These are phyloP conservation scores for Opisthograptis luteolata DNA, from an alignment of 2,888 invertebrate genomes.

Conservation along the genomic window DNA sequence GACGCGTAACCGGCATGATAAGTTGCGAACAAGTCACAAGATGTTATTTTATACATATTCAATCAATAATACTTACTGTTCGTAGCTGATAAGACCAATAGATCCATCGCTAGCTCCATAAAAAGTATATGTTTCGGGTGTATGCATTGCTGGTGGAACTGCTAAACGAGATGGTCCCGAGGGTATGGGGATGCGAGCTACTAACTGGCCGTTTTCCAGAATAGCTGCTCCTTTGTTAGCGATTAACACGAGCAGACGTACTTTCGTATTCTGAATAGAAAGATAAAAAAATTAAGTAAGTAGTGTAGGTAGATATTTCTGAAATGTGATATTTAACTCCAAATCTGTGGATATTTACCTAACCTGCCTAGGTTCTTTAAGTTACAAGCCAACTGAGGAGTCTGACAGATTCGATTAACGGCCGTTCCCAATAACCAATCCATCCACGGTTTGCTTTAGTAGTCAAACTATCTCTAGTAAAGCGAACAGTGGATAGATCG, in stretches of 20 bases:
- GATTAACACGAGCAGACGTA: slow-evolving; percentile 90
- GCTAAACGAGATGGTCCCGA: slow-evolving; percentile 69
- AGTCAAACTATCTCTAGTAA: too few relatives aligned
- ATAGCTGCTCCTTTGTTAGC: slow-evolving; percentile 92
- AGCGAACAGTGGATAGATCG: too few relatives aligned
- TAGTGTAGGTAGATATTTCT: too few relatives aligned
- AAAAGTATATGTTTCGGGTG: slow-evolving; percentile 87
- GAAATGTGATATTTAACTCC: neutral
- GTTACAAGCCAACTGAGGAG: too few relatives aligned
- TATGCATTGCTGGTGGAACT: slow-evolving; percentile 54
- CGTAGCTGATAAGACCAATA: slow-evolving; percentile 89
- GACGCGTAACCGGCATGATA: too few relatives aligned
- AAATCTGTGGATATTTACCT: too few relatives aligned
- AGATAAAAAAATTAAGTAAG: neutral
- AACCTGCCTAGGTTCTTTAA: too few relatives aligned
- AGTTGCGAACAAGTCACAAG: too few relatives aligned
- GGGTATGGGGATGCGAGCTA: slow-evolving; percentile 55
- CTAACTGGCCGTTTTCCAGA: slow-evolving; percentile 89
- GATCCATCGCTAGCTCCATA: slow-evolving; percentile 96
- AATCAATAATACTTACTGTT: slow-evolving; percentile 67
- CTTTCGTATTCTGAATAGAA: slow-evolving; percentile 80
- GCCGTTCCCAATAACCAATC: too few relatives aligned
- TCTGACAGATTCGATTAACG: too few relatives aligned
- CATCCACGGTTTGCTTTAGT: too few relatives aligned
- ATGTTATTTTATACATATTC: too few relatives aligned